A percentile compares a stretch with the other conserved stretches of the same genome.
These are phyloP conservation scores for Hecatera dysodea DNA, from an alignment of 2,888 invertebrate genomes.

Conservation along the genomic window DNA sequence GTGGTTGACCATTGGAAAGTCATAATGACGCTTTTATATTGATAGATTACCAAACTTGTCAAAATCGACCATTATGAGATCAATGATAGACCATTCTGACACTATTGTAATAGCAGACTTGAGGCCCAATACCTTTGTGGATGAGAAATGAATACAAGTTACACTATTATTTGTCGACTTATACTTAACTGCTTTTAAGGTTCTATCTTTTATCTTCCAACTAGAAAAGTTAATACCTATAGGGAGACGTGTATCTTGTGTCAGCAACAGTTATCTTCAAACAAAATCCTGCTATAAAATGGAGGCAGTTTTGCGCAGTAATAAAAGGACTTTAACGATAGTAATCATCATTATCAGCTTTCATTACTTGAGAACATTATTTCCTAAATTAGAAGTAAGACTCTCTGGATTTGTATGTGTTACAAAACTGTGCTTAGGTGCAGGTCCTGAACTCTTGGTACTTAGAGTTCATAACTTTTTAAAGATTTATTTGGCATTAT, in stretches of 20 bases:
- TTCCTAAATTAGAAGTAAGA: constrained; percentile 53
- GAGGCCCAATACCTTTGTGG: no score
- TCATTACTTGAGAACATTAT: constrained; percentile 61
- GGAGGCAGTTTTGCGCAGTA: constrained; percentile 55
- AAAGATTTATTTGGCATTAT: no score
- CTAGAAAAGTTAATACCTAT: constrained; percentile 17
- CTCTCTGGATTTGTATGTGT: constrained; percentile 30
- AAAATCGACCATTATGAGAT: no score
- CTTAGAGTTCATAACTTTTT: not conserved
- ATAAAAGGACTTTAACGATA: constrained; percentile 56
- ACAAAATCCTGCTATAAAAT: constrained; percentile 57
- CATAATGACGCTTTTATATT: no score
- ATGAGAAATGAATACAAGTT: no score
- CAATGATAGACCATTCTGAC: no score
- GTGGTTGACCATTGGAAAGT: no score
- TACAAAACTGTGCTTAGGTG: constrained; percentile 22
- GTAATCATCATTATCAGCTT: constrained; percentile 63
- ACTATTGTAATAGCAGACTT: no score
- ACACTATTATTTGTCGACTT: no score
- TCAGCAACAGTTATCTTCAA: constrained; percentile 49
- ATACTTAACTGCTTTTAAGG: not conserved
- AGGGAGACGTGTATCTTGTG: not conserved
- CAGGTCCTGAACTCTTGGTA: not conserved
- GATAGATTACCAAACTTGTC: no score
- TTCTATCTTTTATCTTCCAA: not conserved